Evolutionary conservation across 2,888 invertebrate species (phyloP).

Genomic region (Ennomos fuscantarius): DNA sequence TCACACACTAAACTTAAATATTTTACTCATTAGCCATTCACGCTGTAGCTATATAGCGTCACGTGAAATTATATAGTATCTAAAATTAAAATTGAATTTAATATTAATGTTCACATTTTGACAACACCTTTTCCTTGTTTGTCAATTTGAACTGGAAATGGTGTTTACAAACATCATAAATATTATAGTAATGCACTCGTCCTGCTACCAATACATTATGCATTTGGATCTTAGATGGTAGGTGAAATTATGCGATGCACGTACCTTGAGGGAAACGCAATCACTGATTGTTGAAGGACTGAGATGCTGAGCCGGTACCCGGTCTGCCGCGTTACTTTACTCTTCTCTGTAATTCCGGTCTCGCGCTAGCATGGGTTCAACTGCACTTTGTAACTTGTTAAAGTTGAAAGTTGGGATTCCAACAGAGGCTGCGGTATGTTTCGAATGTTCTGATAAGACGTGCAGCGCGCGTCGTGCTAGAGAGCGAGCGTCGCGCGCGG

Average conservation of each 20-base stretch:
- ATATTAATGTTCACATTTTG: background rate
- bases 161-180: conserved; percentile 33
- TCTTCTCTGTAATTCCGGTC: conserved; percentile 29
- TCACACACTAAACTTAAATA: too few species aligned
- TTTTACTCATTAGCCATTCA: too few species aligned
- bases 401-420: conserved; percentile 22
- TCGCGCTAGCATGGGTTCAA: conserved; percentile 13
- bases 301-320: conserved; percentile 18
- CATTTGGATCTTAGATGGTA: conserved; percentile 52
- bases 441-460: conserved; percentile 46
- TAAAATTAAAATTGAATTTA: background rate
- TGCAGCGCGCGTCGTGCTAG: conserved; percentile 50
- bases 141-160: conserved; percentile 10
- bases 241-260: conserved; percentile 49
- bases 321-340: conserved; percentile 30
- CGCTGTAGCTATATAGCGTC: too few species aligned
- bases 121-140: background rate
- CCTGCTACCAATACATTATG: conserved; percentile 59
- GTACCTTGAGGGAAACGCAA: conserved; percentile 74
- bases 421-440: conserved; percentile 15
- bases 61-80: too few species aligned
- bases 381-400: conserved; percentile 18
- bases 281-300: conserved; percentile 39
- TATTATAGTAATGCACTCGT: conserved; percentile 53
- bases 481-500: conserved; percentile 70